Evolutionary conservation across 1,140 invertebrate species (phyloP).

Genomic region (Drosophila insularis): DNA sequence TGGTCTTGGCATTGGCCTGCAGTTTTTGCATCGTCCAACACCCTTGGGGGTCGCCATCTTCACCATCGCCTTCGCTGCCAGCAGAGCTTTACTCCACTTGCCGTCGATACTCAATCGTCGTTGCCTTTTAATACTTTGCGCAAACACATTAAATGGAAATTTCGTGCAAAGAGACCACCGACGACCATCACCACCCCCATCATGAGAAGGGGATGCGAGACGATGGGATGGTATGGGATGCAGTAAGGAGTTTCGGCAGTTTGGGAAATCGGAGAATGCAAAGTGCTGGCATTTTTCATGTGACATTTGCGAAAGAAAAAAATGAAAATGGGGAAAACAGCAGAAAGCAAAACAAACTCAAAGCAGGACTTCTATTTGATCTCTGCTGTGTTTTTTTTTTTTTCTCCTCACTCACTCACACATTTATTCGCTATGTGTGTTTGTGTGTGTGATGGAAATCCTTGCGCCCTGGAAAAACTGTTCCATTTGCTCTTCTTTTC

Average conservation of each 20-base stretch:
- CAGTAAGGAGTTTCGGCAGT: conserved; percentile 3
- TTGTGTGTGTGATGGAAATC: conserved; percentile 48
- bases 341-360: conserved; percentile 67
- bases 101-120: conserved; percentile 73
- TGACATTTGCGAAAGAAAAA: conserved; percentile 72
- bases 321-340: conserved; percentile 17
- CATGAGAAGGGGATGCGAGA: conserved; percentile 12
- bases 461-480: conserved; percentile 62
- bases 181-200: conserved; percentile 19
- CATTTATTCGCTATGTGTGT: conserved; percentile 16
- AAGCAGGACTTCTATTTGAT: conserved; percentile 65
- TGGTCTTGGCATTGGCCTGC: conserved; percentile 29
- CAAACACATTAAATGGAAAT: conserved; percentile 81
- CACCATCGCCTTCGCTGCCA: conserved; percentile 37
- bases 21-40: conserved; percentile 30
- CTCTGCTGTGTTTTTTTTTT: conserved; percentile 55
- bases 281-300: conserved; percentile 76
- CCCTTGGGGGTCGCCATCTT: conserved; percentile 13
- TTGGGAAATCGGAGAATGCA: conserved; percentile 45
- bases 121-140: conserved; percentile 78
- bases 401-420: conserved; percentile 11
- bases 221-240: conserved; percentile 8
- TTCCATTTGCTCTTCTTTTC: conserved; percentile 56
- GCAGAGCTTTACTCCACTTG: conserved; percentile 62
- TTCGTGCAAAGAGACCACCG: conserved; percentile 61